Evolutionary conservation across 2,113 vertebrate genomes (phyloP).

Genomic region (Cairina moschata): DNA sequence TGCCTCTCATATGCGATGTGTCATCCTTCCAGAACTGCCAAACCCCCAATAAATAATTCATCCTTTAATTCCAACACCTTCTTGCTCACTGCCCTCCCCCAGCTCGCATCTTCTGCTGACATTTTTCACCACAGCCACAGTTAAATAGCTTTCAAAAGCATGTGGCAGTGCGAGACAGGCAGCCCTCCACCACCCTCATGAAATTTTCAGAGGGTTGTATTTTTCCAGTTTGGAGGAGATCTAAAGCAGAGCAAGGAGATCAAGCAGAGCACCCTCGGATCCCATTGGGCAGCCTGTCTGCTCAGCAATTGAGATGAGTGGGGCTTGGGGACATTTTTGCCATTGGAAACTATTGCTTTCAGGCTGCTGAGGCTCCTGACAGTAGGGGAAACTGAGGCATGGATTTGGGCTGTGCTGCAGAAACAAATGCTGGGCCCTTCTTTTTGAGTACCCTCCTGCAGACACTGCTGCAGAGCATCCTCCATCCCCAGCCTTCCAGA

Average conservation of each 20-base stretch:
- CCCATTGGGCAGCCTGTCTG: neutral
- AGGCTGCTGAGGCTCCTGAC: neutral
- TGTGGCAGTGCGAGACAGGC: accelerated
- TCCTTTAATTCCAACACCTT: neutral
- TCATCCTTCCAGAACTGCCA: neutral
- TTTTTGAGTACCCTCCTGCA: neutral
- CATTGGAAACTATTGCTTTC: neutral
- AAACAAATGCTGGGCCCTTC: neutral
- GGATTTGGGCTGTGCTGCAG: accelerated
- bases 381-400: neutral
- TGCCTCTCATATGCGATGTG: neutral
- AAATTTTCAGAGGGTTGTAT: neutral
- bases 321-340: neutral
- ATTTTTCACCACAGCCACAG: neutral
- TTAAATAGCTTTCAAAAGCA: neutral
- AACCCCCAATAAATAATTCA: neutral
- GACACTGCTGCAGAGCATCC: neutral
- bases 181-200: neutral
- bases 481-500: neutral
- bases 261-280: accelerated
- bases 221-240: neutral
- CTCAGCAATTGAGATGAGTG: neutral
- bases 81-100: neutral
- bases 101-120: accelerated
- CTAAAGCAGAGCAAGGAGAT: no score